These are phyloP conservation scores for Chrosomus eos DNA, from an alignment of 2,797 vertebrate species.

Conservation along the genomic window DNA sequence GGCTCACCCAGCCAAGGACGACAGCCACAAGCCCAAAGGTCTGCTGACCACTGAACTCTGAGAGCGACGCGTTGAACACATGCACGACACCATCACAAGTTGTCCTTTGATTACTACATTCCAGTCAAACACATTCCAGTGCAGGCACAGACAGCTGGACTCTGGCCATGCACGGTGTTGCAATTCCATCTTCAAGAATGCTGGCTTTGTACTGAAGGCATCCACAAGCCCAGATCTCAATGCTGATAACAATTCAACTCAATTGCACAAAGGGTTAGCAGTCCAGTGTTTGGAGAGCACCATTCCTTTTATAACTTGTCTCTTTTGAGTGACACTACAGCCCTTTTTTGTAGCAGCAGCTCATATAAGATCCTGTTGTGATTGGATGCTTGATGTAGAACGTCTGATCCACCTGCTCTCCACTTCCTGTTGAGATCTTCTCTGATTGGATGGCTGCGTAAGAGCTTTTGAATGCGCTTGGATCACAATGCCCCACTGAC, in stretches of 20 bases:
- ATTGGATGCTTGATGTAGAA: constrained; percentile 14
- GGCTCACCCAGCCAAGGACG: constrained; percentile 71
- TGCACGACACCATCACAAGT: constrained; percentile 4
- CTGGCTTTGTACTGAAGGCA: constrained; percentile 14
- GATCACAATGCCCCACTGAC: constrained; percentile 59
- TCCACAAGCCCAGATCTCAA: neutral
- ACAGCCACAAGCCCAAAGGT: constrained; percentile 80
- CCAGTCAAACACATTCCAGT: constrained; percentile 46
- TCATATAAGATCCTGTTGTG: neutral
- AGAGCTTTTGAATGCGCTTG: constrained; percentile 22
- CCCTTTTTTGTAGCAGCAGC: constrained; percentile 10
- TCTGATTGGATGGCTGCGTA: constrained; percentile 42
- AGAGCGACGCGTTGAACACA: constrained; percentile 56
- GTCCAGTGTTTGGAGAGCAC: neutral
- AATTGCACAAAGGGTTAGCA: constrained; percentile 7
- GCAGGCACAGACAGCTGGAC: constrained; percentile 10
- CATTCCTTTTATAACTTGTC: constrained; percentile 7
- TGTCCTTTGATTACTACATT: constrained; percentile 31
- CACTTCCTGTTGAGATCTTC: constrained; percentile 2
- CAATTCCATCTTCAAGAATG: constrained; percentile 14
- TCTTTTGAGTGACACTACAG: constrained; percentile 6
- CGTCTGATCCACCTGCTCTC: constrained; percentile 35
- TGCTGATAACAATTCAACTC: neutral
- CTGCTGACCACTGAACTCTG: constrained; percentile 97
- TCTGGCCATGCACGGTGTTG: neutral